Evolutionary conservation across 2,113 vertebrate genomes (phyloP), one percentile per base, ranked within the genome.

Genomic region (Rhabdomys dilectus): DNA sequence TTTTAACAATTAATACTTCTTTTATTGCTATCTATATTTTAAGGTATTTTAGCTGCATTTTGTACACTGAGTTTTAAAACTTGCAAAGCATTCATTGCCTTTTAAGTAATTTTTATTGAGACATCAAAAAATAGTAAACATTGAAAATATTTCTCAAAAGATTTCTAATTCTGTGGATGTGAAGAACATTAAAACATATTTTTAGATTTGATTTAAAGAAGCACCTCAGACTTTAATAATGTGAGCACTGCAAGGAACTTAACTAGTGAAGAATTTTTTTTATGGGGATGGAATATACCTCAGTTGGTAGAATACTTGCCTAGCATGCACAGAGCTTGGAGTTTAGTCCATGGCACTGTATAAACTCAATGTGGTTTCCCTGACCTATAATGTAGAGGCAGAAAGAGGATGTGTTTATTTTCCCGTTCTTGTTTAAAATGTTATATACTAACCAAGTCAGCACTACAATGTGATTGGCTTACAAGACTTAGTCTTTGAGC

Each of bases 41-140:
- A 77, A 89, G 17, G 1, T 89, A 5, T 91, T 92, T 82, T 90
- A 95, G 75, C 12, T 60, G 5, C 21, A 70, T 45, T 96, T 87
- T 95, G 15, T 81, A 91, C 82, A 93, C 24, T 93, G 51, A 66
- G 13, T 96, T 80, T 96, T 39, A 93, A 97, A 64, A 29, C 24
- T 94, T 82, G 3, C 78, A 95, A 62, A 86, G 36, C 36, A 90
- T 34, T 95, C 24, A 36, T 26, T 91, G 48, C 42, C 66, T 93
- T 92, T 91, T 95, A n/a, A 87, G 22, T 91, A 80, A 87, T 93
- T 89, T 95, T 86, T 24, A 53, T 31, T 68, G 42, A 86, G 26
- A 16, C 53, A 4, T 80, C 84, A 90, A 80, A 39, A 76, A 70
- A 87, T 17, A 72, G 48, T n/a, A 88, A 70, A 72, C 66, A 72